These are phyloP conservation scores for Antrozous pallidus DNA, from an alignment of 2,797 vertebrate genomes.

Conservation along the genomic window DNA sequence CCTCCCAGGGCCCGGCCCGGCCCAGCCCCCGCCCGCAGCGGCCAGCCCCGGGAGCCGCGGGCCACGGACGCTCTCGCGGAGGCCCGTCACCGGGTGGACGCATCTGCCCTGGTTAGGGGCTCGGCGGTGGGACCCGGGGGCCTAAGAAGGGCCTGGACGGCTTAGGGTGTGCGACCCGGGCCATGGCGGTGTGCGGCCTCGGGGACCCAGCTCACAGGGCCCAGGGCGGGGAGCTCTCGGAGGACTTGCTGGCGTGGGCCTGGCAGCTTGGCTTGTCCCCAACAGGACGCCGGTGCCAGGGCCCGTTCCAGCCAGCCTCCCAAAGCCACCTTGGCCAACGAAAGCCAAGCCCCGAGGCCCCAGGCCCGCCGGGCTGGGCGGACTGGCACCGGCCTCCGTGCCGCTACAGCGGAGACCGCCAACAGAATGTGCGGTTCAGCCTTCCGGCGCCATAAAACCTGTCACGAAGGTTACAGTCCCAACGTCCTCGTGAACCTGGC, in stretches of 20 bases:
- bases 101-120: background rate
- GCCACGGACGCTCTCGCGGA: too few species aligned
- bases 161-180: background rate
- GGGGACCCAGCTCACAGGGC: rapidly evolving
- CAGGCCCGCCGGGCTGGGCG: too few species aligned
- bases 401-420: too few species aligned
- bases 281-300: too few species aligned
- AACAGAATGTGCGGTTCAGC: too few species aligned
- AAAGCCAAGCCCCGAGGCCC: background rate
- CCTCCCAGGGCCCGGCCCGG: background rate
- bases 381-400: too few species aligned
- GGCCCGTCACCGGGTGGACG: too few species aligned
- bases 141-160: background rate
- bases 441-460: too few species aligned
- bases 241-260: background rate
- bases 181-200: rapidly evolving
- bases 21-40: background rate
- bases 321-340: background rate
- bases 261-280: too few species aligned
- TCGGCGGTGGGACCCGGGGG: background rate
- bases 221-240: too few species aligned
- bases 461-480: background rate
- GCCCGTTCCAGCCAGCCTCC: background rate
- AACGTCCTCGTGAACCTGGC: background rate
- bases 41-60: background rate